Evolutionary conservation across 2,113 vertebrate genomes (phyloP).

Genomic region (Felis catus): DNA sequence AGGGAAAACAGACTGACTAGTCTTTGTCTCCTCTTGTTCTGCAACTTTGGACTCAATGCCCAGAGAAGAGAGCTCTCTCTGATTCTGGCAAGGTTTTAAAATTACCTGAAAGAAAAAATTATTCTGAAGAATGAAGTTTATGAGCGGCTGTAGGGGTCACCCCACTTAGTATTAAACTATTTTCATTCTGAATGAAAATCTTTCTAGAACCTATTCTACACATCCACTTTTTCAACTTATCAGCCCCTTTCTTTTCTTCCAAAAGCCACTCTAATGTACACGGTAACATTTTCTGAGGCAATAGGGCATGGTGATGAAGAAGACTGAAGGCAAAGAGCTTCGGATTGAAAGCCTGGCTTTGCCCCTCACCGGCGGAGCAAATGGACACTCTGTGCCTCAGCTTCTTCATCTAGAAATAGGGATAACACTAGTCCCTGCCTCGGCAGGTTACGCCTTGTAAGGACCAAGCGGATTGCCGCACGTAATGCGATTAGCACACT

Average conservation of each 20-base stretch:
- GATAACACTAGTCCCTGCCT: not conserved
- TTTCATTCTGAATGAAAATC: conserved; percentile 31
- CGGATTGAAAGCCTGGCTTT: not conserved
- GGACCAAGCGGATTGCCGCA: not conserved
- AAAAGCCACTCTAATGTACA: not conserved
- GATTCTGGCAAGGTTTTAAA: not conserved
- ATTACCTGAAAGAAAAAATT: not conserved
- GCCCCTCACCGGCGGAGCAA: not conserved
- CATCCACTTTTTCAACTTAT: not conserved
- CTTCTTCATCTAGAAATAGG: not conserved
- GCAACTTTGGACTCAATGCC: not conserved
- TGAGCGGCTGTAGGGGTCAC: not conserved
- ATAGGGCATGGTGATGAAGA: not conserved
- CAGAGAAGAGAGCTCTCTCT: not conserved
- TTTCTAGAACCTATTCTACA: not conserved
- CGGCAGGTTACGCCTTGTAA: not conserved
- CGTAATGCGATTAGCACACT: not conserved
- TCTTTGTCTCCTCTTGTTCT: not conserved
- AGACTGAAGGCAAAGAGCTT: not conserved
- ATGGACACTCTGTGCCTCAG: not conserved
- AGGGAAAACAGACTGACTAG: not conserved
- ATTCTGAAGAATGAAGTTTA: not conserved
- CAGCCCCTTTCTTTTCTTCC: not conserved
- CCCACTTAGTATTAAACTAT: not conserved
- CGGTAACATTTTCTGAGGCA: not conserved